Percentiles rank a stretch among this genome's conserved stretches.
Conservation (phyloP, 2,113 vertebrate genomes). For the Glaucomys volans region DNA sequence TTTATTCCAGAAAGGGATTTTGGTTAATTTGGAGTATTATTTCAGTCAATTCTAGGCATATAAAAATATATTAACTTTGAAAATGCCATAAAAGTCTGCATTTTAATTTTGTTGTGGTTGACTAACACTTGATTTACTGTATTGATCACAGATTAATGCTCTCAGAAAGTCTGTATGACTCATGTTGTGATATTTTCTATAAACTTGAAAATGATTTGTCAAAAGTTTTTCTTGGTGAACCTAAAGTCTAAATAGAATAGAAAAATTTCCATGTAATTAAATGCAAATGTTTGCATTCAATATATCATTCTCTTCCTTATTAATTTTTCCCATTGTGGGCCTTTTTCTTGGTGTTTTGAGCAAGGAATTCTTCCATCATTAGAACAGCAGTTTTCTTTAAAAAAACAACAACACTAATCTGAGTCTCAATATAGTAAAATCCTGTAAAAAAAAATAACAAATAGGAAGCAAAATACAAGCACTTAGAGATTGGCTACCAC, state of each 20-base stretch:
- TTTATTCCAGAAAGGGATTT: neutral
- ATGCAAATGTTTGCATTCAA: constrained; percentile 31
- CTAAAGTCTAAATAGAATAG: neutral
- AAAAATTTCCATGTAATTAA: neutral
- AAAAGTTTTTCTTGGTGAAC: neutral
- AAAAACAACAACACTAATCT: neutral
- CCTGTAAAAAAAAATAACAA: neutral
- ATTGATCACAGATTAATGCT: neutral
- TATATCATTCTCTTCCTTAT: constrained; percentile 50
- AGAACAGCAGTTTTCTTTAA: neutral
- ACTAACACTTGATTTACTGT: neutral
- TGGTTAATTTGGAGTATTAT: neutral
- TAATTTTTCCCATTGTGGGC: neutral
- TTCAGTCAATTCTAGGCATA: neutral
- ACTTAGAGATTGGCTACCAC: neutral
- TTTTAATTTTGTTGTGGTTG: neutral
- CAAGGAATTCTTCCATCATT: constrained; percentile 27
- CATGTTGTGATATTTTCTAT: neutral
- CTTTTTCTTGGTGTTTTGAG: constrained; percentile 57
- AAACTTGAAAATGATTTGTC: neutral
- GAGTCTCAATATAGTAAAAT: neutral
- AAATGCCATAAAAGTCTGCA: neutral
- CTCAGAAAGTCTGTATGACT: neutral
- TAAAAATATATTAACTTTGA: neutral
- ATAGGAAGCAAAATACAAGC: neutral